phyloP scores from a whole-genome alignment of 2,888 invertebrate genomes.

The Lysandra bellargus region DNA sequence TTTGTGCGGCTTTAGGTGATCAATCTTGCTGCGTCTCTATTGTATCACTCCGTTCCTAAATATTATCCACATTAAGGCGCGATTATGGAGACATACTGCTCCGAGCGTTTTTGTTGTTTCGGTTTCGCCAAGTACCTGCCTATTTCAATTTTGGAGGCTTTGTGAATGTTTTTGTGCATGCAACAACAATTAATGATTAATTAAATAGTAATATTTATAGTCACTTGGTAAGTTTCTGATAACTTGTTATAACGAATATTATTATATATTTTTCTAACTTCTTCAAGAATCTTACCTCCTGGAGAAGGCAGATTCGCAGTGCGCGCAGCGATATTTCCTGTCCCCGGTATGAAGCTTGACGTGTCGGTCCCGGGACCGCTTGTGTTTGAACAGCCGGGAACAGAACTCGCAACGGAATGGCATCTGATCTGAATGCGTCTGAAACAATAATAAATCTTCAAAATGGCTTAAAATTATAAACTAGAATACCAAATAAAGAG shows the following conservation, averaged over 20 bases:
- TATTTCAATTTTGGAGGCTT: neutral
- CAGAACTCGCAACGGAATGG: slow-evolving; percentile 96
- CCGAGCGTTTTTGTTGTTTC: neutral
- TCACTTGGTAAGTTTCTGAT: neutral
- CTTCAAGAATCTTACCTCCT: slow-evolving; percentile 84
- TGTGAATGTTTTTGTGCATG: neutral
- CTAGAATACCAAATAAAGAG: too few species aligned
- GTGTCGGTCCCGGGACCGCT: slow-evolving; percentile 95
- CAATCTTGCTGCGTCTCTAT: slow-evolving; percentile 65
- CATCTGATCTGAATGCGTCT: slow-evolving; percentile 96
- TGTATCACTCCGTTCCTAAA: slow-evolving; percentile 50
- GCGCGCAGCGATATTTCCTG: slow-evolving; percentile 93
- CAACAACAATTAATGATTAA: neutral
- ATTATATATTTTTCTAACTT: neutral
- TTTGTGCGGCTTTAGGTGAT: slow-evolving; percentile 65
- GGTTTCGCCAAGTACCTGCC: neutral
- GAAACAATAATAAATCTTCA: slow-evolving; percentile 67
- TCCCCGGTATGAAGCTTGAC: slow-evolving; percentile 96
- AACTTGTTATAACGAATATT: neutral
- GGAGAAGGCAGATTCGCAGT: slow-evolving; percentile 95
- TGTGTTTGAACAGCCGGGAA: slow-evolving; percentile 95
- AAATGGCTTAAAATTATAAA: slow-evolving; percentile 31
- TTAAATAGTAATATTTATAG: too few species aligned
- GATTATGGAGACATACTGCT: slow-evolving; percentile 13
- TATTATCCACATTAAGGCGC: slow-evolving; percentile 31